These are phyloP conservation scores for Hydrotaea cyrtoneurina DNA, from an alignment of 2,888 invertebrate genomes.

Conservation along the genomic window DNA sequence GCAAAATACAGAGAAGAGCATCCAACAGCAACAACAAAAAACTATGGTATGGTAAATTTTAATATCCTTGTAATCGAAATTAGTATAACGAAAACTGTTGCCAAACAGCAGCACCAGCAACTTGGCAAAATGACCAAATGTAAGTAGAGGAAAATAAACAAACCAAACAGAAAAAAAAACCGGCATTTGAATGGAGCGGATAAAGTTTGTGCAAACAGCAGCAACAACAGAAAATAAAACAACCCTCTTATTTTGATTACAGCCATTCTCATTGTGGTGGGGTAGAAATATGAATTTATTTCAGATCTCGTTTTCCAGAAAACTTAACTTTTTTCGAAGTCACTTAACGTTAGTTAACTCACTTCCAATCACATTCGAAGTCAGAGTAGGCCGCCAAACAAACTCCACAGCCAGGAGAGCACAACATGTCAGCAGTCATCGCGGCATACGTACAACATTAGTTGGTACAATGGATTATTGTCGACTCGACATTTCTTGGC, in stretches of 20 bases:
- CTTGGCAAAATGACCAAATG: conserved; percentile 17
- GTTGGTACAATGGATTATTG: conserved; percentile 37
- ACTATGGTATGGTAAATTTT: conserved; percentile 50
- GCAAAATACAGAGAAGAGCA: too few species aligned
- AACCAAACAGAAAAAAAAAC: neutral
- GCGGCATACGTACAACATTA: conserved; percentile 55
- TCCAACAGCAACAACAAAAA: neutral
- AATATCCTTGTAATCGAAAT: conserved; percentile 63
- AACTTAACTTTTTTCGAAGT: conserved; percentile 48
- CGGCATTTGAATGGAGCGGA: neutral
- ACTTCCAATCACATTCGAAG: conserved; percentile 37
- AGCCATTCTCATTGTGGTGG: neutral
- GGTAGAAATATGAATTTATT: neutral
- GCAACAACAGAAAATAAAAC: neutral
- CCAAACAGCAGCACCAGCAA: conserved; percentile 30
- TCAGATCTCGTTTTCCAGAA: neutral
- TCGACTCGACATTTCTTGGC: neutral
- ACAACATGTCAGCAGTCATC: conserved; percentile 57
- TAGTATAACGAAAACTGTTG: conserved; percentile 52
- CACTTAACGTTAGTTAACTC: conserved; percentile 58
- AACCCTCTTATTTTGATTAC: neutral
- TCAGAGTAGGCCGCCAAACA: neutral
- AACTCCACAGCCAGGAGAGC: neutral
- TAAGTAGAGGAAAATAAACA: neutral
- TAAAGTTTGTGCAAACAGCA: neutral